Evolutionary conservation across 2,797 vertebrate genomes (phyloP), one percentile per base, ranked within the genome.

Genomic region (Antrozous pallidus): DNA sequence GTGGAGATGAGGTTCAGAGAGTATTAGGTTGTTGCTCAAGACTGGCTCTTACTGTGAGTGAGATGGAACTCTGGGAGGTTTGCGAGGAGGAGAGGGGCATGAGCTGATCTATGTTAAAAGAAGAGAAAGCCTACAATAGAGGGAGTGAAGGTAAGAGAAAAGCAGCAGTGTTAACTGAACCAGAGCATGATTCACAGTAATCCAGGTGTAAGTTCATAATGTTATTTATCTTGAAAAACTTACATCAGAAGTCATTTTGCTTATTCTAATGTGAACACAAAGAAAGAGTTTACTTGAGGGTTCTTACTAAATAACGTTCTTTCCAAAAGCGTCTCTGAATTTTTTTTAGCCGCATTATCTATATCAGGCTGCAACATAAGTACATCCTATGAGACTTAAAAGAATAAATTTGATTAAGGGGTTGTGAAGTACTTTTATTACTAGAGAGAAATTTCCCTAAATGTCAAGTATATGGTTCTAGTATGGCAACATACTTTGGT

Each of bases 381-480:
- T 31, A 36, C 4, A 26, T 94, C 78, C 73, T 58, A 1, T 93
- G 78, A 87, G 58, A 51, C 78, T 51, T 31, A 6, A 45, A 93
- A 87, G 58, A 78, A 47, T 78, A 63, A 82, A 91, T 93, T 69
- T 89, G 70, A 79, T 77, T 79, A n/a, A 58, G 45, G 20, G 31
- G 2, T 87, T 94, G 38, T 82, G 47, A 75, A 22, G 24, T 90
- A 74, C 36, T 92, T 90, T 97, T 79, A 74, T 90, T 93, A 83
- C 70, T 69, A 65, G 8, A 84, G 26, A 92, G 56, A 74, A 80
- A 49, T 51, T 90, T 90, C 93, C 14, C 61, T 94, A 65, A 93
- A 79, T 88, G 81, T 82, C 84, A 78, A 78, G 8, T 70, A 17
- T 81, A n/a, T 49, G 12, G 26, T 67, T 49, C 40, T 56, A 28